Base-by-base conservation (phyloP, 2,888 invertebrate genomes). In the Andrena haemorrhoa region DNA sequence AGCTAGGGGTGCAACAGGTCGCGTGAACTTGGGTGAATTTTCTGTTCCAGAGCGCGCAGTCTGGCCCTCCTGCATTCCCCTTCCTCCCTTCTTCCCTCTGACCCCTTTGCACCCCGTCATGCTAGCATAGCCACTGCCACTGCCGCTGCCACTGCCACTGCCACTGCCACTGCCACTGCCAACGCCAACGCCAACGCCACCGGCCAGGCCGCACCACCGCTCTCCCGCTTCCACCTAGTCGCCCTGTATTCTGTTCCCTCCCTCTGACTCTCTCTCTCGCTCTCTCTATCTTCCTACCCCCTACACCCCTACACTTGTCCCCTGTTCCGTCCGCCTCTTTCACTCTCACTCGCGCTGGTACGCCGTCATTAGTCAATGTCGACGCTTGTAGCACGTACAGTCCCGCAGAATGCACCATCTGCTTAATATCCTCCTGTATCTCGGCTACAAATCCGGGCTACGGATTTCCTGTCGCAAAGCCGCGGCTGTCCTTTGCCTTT, bases 1-100 rank as follows among this genome's bases (percentile, higher is more conserved):
- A 92, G 92, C 92, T 92, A 93, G 92, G 93, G 93, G 93, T 93
- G 94, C 94, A 94, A 94, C 94, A 94, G 94, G 94, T 94, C 94
- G 93, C 93, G 93, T 93, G 93, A 93, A 93, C 93, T 93, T 93
- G 93, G 93, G 91, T 92, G 93, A 93, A 94, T 93, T 94, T 94
- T 94, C 93, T 92, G 92, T 93, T 93, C 90, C 92, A 92, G 92
- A 91, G 89, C 90, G 91, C 91, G 91, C 92, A 90, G 92, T 91
- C 91, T 91, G 89, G 90, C 92, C 90, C 92, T 90, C 90, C 83
- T 79, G 85, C 85, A 74, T 86, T 83, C 86, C 88, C 83, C 80
- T 51, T 77, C 77, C 79, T 79, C 84, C 73, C 47, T 64, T 76
- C 63, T 81, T 73, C 69, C 81, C 82, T 73, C 74, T 70, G 75